Evolutionary conservation across 1,140 invertebrate species (phyloP).

Genomic region (Hermetia illucens): DNA sequence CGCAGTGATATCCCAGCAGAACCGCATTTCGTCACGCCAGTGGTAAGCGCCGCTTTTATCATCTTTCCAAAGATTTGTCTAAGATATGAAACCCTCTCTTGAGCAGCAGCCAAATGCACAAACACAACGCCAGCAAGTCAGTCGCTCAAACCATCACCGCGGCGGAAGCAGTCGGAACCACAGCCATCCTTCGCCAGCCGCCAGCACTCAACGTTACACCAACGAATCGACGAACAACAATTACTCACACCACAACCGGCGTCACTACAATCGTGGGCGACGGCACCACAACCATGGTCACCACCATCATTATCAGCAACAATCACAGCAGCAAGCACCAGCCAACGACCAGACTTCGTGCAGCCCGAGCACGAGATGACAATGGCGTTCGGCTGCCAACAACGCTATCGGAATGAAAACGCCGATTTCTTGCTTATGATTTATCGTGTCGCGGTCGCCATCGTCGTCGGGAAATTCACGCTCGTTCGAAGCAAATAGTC

Average conservation of each 20-base stretch:
- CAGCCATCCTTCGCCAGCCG: not conserved
- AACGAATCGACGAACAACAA: conserved; percentile 25
- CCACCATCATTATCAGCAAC: conserved; percentile 17
- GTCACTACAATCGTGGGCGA: conserved; percentile 19
- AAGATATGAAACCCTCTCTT: too few species aligned
- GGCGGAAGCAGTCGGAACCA: conserved; percentile 5
- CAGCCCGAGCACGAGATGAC: conserved; percentile 24
- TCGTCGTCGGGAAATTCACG: too few species aligned
- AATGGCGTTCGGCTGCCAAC: conserved; percentile 17
- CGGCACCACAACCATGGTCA: conserved; percentile 20
- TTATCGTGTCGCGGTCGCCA: too few species aligned
- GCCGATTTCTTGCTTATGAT: too few species aligned
- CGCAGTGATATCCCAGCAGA: not conserved
- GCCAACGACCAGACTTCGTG: conserved; percentile 22
- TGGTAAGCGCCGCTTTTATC: too few species aligned
- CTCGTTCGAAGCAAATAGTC: too few species aligned
- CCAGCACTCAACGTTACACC: too few species aligned
- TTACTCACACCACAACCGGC: conserved; percentile 21
- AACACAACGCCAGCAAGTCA: conserved; percentile 21
- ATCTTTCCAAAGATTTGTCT: too few species aligned
- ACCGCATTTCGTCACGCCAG: not conserved
- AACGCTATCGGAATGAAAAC: too few species aligned
- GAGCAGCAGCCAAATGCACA: conserved; percentile 11
- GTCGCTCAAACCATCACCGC: conserved; percentile 16
- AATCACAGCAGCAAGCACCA: conserved; percentile 13